A percentile compares a stretch with the other conserved stretches of the same genome.
phyloP scores from a whole-genome alignment of 2,113 vertebrate genomes.

The Opisthocomus hoazin region DNA sequence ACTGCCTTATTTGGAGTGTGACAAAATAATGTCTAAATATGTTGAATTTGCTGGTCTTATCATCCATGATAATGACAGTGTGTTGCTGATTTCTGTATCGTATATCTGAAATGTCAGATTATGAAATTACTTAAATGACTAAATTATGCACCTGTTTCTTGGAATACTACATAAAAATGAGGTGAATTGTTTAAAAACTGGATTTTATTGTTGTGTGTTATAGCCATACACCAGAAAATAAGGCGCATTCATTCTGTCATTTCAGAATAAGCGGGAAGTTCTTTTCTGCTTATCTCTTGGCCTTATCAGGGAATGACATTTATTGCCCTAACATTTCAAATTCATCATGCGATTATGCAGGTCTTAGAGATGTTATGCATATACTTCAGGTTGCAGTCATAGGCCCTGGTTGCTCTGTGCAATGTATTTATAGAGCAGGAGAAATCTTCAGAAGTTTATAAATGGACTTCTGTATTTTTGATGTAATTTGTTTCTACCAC shows the following conservation, averaged over 20 bases:
- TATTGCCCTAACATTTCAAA: not conserved
- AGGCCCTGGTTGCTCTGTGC: not conserved
- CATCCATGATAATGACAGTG: not conserved
- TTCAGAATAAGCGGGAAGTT: not conserved
- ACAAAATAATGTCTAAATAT: not conserved
- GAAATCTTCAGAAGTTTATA: not conserved
- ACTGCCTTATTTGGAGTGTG: not conserved
- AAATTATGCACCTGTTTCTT: not conserved
- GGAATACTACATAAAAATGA: not conserved
- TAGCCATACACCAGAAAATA: not conserved
- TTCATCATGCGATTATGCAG: not conserved
- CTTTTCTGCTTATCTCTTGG: not conserved
- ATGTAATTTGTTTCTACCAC: not conserved
- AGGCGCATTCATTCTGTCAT: not conserved
- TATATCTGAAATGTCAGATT: not conserved
- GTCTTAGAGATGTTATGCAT: not conserved
- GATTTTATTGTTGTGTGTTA: not conserved
- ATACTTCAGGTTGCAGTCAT: not conserved
- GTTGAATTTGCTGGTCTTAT: not conserved
- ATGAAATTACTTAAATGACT: not conserved
- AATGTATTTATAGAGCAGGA: not conserved
- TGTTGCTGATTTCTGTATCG: not conserved
- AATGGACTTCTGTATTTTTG: not conserved
- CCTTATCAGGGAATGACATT: not conserved
- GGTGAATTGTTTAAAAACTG: not conserved